Base-by-base conservation (phyloP, 64 coral and sea anemone genomes). In the Montipora efflorescens region DNA sequence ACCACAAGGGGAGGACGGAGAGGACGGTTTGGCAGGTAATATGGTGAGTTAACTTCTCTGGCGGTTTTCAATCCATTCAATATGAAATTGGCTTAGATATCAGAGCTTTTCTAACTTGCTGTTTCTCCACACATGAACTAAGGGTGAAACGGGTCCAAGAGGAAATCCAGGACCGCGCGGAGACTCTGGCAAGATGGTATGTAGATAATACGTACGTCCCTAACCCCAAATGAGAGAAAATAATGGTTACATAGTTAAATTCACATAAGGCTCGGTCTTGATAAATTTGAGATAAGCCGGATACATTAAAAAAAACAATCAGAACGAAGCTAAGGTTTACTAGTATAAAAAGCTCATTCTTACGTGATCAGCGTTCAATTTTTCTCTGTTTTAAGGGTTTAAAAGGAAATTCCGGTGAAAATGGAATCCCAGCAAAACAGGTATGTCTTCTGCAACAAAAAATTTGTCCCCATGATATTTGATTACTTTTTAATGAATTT, bases 61-160 rank as follows among this genome's bases (percentile, higher is more conserved):
- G 11, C 0, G 14, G 74, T 44, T 45, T 76, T 76, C 36, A 9
- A 4, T 4, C 23, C 14, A 21, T 15, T 76, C 23, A 76, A 2
- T 46, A 7, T 8, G 23, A 44, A 44, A 44, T 46, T 75, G 2
- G 9, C 1, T 75, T 75, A 0, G 22, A 0, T 14, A 46, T 75
- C 8, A 78, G 18, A 48, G 5, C 76, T 16, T 4, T 8, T 78
- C 4, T 49, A 78, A 78, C 11, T 19, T 49, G 15, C 44, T 71
- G 3, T 71, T 9, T 71, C 5, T 7, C 5, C 21, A 48, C 76
- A 12, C 2, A 6, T 48, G 5, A 10, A 3, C 36, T 76, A 14
- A 92, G 90, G 90, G 90, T 49, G 80, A 92, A 20, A 48, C 73
- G 25, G 90, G 90, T 14, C 28, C 71, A 4, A 23, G 28, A 8